A percentile compares a stretch with the other conserved stretches of the same genome.
Conservation (phyloP, 2,888 invertebrate genomes). For the Phytoseiulus persimilis region DNA sequence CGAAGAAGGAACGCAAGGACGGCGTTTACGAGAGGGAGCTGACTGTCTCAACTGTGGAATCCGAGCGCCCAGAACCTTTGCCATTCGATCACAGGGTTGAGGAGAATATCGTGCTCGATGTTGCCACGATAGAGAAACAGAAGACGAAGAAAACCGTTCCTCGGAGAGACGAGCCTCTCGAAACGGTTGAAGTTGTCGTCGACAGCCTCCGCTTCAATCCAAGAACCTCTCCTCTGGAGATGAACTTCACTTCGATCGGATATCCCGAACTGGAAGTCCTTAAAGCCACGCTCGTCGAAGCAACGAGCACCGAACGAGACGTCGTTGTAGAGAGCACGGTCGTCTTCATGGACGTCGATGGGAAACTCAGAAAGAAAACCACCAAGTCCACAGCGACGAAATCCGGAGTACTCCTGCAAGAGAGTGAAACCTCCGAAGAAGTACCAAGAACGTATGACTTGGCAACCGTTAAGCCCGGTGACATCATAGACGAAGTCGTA, state of each 20-base stretch:
- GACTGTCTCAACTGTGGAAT: background rate
- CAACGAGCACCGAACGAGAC: background rate
- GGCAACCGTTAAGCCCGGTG: background rate
- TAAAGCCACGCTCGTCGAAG: background rate
- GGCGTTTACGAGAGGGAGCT: background rate
- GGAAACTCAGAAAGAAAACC: background rate
- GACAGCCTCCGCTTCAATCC: background rate
- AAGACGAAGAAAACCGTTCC: background rate
- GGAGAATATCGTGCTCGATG: background rate
- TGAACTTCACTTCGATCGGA: slow-evolving; percentile 12
- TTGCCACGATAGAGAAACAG: background rate
- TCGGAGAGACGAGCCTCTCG: background rate
- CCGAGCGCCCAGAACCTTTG: background rate
- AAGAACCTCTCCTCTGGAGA: background rate
- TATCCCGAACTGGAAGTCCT: slow-evolving; percentile 9
- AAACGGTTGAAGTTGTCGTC: background rate
- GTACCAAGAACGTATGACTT: background rate
- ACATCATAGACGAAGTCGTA: background rate
- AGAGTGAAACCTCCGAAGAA: background rate
- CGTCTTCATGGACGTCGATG: background rate
- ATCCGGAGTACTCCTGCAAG: background rate
- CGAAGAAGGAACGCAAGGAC: slow-evolving; percentile 18
- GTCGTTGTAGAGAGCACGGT: background rate
- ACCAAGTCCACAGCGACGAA: background rate
- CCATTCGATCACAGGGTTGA: background rate